Evolutionary conservation across 2,888 invertebrate species (phyloP).

Genomic region (Spisula subtruncata): DNA sequence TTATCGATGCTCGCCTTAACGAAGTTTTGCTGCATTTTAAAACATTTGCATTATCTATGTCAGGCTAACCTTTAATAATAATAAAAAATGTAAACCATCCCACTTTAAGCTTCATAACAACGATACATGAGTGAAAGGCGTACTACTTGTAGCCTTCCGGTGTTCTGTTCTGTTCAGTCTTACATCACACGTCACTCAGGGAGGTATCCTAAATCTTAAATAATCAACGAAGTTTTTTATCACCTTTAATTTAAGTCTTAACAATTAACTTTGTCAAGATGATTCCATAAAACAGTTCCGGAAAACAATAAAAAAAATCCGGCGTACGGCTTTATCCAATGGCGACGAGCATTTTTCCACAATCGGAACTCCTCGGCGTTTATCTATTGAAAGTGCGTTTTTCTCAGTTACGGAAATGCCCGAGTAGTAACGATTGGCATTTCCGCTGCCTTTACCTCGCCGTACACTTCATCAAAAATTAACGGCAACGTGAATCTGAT

Average conservation of each 20-base stretch:
- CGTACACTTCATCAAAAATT: slow-evolving; percentile 11
- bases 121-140: background rate
- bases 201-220: background rate
- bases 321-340: background rate
- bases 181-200: background rate
- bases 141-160: background rate
- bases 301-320: background rate
- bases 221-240: slow-evolving; percentile 23
- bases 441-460: background rate
- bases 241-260: slow-evolving; percentile 39
- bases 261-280: slow-evolving; percentile 42
- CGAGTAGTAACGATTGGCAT: too few species aligned
- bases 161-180: background rate
- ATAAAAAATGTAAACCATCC: too few species aligned
- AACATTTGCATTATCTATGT: too few species aligned
- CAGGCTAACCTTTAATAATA: too few species aligned
- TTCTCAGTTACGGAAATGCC: too few species aligned
- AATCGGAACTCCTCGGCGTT: too few species aligned
- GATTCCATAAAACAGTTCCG: slow-evolving; percentile 25
- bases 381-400: too few species aligned
- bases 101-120: background rate
- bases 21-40: too few species aligned
- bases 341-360: too few species aligned
- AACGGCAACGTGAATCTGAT: background rate
- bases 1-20: too few species aligned